phyloP scores from a whole-genome alignment of 1,140 invertebrate species.

The Ptiloglossa arizonensis region DNA sequence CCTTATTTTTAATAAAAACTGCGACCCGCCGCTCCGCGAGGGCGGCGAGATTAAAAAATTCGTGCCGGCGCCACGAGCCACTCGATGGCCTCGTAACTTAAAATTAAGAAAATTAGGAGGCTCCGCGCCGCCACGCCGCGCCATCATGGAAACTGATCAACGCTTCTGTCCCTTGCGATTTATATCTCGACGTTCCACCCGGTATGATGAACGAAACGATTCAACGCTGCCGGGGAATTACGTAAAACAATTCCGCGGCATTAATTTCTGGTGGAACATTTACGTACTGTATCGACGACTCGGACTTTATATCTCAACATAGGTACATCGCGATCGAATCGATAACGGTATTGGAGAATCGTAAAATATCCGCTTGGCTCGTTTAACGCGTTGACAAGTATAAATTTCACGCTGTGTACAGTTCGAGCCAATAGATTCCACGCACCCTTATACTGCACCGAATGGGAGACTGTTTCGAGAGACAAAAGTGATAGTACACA shows the following conservation, averaged over 20 bases:
- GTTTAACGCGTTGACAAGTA: too few relatives aligned
- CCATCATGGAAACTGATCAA: conserved; percentile 28
- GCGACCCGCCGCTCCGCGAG: conserved; percentile 15
- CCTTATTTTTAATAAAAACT: conserved; percentile 74
- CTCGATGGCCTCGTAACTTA: conserved; percentile 71
- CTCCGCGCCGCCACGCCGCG: background rate
- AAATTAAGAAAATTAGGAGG: conserved; percentile 72
- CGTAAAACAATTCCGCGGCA: background rate
- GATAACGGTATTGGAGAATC: too few relatives aligned
- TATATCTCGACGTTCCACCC: background rate
- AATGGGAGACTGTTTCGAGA: too few relatives aligned
- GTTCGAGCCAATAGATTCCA: too few relatives aligned
- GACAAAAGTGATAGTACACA: too few relatives aligned
- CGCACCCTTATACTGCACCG: too few relatives aligned
- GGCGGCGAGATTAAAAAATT: conserved; percentile 70
- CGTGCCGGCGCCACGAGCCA: conserved; percentile 51
- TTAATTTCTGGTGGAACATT: too few relatives aligned
- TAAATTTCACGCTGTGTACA: too few relatives aligned
- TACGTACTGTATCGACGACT: too few relatives aligned
- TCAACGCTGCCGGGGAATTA: background rate
- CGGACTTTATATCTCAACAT: too few relatives aligned
- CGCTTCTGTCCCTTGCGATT: background rate
- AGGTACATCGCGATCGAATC: too few relatives aligned
- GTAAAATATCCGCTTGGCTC: too few relatives aligned
- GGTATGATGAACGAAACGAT: background rate